Percentiles rank a stretch among this genome's conserved stretches.
Evolutionary conservation across 2,797 vertebrate species (phyloP).

Genomic region (Pteronotus mesoamericanus): DNA sequence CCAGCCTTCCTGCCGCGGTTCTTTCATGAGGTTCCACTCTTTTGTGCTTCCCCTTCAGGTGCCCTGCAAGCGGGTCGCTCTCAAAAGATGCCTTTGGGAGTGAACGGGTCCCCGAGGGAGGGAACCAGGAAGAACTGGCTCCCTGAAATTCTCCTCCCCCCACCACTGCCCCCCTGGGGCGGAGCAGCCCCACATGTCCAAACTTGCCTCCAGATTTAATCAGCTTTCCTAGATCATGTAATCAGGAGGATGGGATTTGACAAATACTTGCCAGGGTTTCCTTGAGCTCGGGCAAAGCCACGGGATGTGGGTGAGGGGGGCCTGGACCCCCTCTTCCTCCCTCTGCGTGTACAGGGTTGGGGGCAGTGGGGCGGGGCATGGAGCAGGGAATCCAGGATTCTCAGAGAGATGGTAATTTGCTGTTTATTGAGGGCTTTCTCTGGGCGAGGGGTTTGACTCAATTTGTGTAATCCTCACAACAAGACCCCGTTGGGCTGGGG

Average conservation of each 20-base stretch:
- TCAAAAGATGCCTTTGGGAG: neutral
- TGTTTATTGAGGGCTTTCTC: neutral
- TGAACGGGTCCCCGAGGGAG: neutral
- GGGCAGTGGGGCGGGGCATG: no score
- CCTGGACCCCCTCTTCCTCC: neutral
- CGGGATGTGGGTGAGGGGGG: neutral
- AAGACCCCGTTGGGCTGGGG: neutral
- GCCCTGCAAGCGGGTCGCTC: neutral
- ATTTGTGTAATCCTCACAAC: neutral
- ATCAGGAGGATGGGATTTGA: constrained; percentile 65
- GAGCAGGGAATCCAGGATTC: neutral
- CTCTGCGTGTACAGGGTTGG: rapidly evolving
- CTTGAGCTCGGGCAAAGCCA: constrained; percentile 39
- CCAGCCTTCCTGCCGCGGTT: neutral
- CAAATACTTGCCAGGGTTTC: constrained; percentile 20
- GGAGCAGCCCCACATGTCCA: neutral
- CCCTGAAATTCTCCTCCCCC: neutral
- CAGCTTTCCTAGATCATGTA: constrained; percentile 45
- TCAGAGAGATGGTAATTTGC: neutral
- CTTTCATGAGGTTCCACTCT: no score
- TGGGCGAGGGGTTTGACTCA: neutral
- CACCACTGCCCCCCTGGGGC: neutral
- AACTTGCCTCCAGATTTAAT: constrained; percentile 64
- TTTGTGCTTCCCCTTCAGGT: neutral
- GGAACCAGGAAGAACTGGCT: neutral